Percentiles rank a stretch among this genome's conserved stretches.
Conservation (phyloP, 2,888 invertebrate species). For the Oscheius sp. region DNA sequence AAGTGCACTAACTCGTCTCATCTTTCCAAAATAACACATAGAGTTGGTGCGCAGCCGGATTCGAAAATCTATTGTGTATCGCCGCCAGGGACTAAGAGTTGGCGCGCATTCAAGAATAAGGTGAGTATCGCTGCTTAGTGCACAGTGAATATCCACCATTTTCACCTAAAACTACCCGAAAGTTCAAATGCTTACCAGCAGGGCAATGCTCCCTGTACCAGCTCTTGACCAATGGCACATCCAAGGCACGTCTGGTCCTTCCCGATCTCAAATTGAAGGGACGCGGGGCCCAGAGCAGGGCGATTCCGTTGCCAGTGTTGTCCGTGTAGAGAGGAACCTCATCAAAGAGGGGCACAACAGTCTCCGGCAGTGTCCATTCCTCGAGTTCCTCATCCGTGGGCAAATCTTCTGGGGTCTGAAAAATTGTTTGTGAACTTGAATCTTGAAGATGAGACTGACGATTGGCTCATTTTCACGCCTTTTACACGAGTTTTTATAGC, state of each 20-base stretch:
- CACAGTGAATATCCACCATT: neutral
- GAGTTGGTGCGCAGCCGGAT: too few relatives aligned
- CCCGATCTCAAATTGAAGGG: constrained; percentile 97
- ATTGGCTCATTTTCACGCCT: constrained; percentile 28
- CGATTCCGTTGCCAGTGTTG: constrained; percentile 90
- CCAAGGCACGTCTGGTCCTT: constrained; percentile 87
- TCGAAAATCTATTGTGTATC: too few relatives aligned
- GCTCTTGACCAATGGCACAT: constrained; percentile 94
- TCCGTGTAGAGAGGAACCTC: constrained; percentile 93
- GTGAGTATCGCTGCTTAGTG: too few relatives aligned
- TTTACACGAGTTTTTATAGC: neutral
- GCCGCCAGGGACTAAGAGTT: too few relatives aligned
- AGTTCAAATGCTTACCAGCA: constrained; percentile 59
- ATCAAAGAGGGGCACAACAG: constrained; percentile 87
- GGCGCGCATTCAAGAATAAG: too few relatives aligned
- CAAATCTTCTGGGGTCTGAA: constrained; percentile 80
- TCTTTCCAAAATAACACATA: too few relatives aligned
- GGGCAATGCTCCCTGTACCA: constrained; percentile 81
- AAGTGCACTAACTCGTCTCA: too few relatives aligned
- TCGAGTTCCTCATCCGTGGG: constrained; percentile 91
- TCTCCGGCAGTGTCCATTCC: constrained; percentile 90
- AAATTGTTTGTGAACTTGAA: constrained; percentile 19
- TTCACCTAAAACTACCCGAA: neutral
- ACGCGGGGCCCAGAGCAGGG: constrained; percentile 84
- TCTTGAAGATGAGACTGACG: neutral